Conservation (phyloP, 2,113 vertebrate species). For the Pelusios castaneus region DNA sequence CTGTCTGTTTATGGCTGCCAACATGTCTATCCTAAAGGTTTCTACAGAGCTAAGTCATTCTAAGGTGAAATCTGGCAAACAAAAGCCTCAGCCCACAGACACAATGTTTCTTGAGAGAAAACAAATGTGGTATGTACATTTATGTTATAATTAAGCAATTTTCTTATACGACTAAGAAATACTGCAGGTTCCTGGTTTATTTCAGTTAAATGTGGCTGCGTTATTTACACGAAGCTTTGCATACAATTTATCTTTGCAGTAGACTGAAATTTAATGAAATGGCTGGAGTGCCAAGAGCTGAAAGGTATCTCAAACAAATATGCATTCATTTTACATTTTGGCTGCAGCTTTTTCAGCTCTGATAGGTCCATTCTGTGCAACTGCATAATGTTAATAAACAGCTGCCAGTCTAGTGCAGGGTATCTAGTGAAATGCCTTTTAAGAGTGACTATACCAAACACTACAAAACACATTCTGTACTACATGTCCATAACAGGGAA, state of each 20-base stretch:
- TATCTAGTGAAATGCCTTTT: neutral
- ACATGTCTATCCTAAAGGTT: neutral
- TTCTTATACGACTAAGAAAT: neutral
- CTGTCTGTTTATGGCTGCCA: neutral
- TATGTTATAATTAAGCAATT: neutral
- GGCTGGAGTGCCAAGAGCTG: neutral
- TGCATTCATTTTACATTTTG: neutral
- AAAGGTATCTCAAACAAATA: neutral
- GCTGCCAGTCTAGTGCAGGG: neutral
- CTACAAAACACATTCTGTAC: too few species aligned
- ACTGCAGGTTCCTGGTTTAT: neutral
- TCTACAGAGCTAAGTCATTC: neutral
- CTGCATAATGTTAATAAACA: neutral
- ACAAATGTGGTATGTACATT: neutral
- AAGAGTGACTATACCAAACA: neutral
- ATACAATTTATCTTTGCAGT: neutral
- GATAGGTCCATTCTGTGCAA: neutral
- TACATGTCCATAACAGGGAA: too few species aligned
- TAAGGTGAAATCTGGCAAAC: neutral
- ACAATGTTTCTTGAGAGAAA: neutral
- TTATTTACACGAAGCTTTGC: neutral
- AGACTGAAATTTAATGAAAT: neutral
- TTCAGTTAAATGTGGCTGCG: neutral
- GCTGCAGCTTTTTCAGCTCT: neutral
- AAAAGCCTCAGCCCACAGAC: neutral